Evolutionary conservation across 2,797 vertebrate species (phyloP).

Genomic region (Cercopithecus petaurista): DNA sequence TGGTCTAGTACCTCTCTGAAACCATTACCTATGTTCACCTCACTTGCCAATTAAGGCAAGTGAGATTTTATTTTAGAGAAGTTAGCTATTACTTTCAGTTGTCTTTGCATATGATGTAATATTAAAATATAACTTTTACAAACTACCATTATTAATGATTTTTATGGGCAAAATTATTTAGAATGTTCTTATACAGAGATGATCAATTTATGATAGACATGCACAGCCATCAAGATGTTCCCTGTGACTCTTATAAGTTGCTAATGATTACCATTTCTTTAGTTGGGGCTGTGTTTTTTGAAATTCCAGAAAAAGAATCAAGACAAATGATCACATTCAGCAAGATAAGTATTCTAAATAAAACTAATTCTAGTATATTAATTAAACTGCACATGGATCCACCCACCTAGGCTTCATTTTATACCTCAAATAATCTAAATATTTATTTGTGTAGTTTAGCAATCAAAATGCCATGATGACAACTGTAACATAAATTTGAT

Average conservation of each 20-base stretch:
- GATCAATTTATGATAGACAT: background rate
- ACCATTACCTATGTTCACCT: background rate
- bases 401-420: background rate
- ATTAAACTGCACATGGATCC: background rate
- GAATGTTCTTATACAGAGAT: background rate
- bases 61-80: background rate
- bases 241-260: background rate
- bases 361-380: background rate
- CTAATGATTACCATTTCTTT: background rate
- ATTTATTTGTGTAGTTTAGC: background rate
- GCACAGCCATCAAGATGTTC: background rate
- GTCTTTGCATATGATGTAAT: background rate
- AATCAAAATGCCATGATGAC: background rate
- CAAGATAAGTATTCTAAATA: background rate
- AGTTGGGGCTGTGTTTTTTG: background rate
- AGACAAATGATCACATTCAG: background rate
- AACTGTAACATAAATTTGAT: background rate
- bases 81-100: background rate
- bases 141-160: background rate
- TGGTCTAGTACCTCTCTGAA: background rate
- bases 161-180: background rate
- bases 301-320: background rate
- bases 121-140: background rate
- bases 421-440: background rate
- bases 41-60: background rate